Conservation (phyloP, 2,797 vertebrate species). For the Hybognathus amarus region DNA sequence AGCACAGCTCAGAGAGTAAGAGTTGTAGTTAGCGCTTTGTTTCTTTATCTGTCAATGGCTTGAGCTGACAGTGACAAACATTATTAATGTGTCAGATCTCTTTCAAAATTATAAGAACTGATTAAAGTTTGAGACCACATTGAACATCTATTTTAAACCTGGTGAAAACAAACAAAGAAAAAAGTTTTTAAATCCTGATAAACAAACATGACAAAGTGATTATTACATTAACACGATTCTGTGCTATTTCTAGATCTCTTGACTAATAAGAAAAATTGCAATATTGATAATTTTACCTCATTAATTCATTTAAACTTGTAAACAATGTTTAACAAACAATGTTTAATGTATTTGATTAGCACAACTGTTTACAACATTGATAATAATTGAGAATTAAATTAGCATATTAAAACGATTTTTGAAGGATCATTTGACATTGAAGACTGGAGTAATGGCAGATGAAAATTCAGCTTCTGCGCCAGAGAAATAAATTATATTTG, state of each 20-base stretch:
- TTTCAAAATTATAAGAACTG: not conserved
- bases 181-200: not conserved
- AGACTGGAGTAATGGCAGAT: too few species aligned
- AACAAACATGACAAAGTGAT: not conserved
- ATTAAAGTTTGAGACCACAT: constrained; percentile 42
- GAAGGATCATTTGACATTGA: too few species aligned
- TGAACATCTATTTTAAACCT: constrained; percentile 48
- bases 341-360: too few species aligned
- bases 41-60: constrained; percentile 72
- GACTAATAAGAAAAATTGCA: not conserved
- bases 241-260: not conserved
- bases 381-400: too few species aligned
- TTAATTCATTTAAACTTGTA: too few species aligned
- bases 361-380: too few species aligned
- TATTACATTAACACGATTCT: not conserved
- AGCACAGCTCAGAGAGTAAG: constrained; percentile 63
- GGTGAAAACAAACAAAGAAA: not conserved
- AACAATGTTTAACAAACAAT: too few species aligned
- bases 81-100: constrained; percentile 46
- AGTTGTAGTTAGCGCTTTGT: constrained; percentile 70
- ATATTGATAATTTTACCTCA: not conserved
- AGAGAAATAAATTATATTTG: too few species aligned
- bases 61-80: constrained; percentile 52
- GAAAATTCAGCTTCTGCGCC: too few species aligned
- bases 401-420: too few species aligned